Base-by-base conservation (phyloP, 2,888 invertebrate genomes). In the Cheilosia scutellata region DNA sequence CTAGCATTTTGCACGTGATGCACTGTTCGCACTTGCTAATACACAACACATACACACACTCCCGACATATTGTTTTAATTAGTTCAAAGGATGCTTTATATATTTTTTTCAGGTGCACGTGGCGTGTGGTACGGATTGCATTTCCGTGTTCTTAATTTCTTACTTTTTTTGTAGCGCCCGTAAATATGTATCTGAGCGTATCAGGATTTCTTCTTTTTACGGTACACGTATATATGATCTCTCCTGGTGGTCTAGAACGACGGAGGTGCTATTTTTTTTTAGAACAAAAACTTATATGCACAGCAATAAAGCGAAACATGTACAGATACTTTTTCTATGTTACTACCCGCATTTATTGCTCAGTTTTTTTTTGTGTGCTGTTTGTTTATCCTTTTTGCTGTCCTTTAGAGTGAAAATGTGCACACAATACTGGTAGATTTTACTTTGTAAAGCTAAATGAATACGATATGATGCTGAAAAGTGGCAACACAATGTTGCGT, bases 61-160 rank as follows among this genome's bases (percentile, higher is more conserved):
- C 5, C 7, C 31, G 7, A 68, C 65, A 53, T 29, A 70, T 70
- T 70, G 70, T 75, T 79, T 84, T 79, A 84, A 80, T 84, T 79
- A 84, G 84, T 84, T 53, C 53, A 71, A 70, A 75, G 70, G 79
- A 84, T 65, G 40, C 62, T 63, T 33, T 68, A 57, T 33, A 27
- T 53, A 63, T 47, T 29, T 78, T 66, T 60, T 60, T 11, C 16
- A 27, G 25, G 5, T 31, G 33, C 63, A 71, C 80, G 75, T 78
- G 57, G 68, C 74, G 68, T 74, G 63, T 42, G 4, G n/a, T 42
- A 13, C 5, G 70, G 55, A 65, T 75, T 71, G 70, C 65, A 70
- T 75, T 60, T 83, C 68, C 20, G 60, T 57, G 62, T 49, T 53
- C 51, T 70, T 63, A 65, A 27, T 31, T 49, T 66, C 33, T 44